These are phyloP conservation scores for Odontomachus brunneus DNA, from an alignment of 1,140 invertebrate genomes.

Conservation along the genomic window DNA sequence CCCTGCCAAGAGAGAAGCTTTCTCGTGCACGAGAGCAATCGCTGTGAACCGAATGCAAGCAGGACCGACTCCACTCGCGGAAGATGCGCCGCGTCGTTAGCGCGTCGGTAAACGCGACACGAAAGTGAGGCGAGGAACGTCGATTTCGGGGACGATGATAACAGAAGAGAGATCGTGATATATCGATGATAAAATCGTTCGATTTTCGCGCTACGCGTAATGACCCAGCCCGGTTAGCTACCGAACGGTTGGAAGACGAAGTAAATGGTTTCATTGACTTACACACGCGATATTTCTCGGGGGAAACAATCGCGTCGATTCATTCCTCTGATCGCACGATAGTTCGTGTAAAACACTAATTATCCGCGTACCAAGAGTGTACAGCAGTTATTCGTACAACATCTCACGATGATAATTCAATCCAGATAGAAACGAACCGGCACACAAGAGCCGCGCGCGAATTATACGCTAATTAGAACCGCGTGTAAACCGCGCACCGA, in stretches of 20 bases:
- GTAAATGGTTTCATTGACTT: conserved; percentile 13
- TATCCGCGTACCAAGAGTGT: background rate
- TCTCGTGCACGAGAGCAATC: conserved; percentile 51
- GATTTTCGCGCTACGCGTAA: too few relatives aligned
- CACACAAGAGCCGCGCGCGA: background rate
- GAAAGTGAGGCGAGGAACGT: conserved; percentile 27
- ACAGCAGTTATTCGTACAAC: conserved; percentile 5
- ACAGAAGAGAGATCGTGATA: background rate
- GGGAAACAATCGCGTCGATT: conserved; percentile 25
- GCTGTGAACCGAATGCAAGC: conserved; percentile 61
- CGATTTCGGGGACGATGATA: background rate
- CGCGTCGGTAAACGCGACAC: conserved; percentile 44
- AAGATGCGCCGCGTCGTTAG: conserved; percentile 52
- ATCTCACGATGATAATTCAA: conserved; percentile 44
- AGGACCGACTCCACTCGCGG: conserved; percentile 32
- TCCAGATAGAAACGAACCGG: conserved; percentile 37
- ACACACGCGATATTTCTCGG: background rate
- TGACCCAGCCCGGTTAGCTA: too few relatives aligned
- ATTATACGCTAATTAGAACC: conserved; percentile 46
- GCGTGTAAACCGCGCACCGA: conserved; percentile 11
- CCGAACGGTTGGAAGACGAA: conserved; percentile 5
- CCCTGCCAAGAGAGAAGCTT: conserved; percentile 50
- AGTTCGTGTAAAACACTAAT: conserved; percentile 18
- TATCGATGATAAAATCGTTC: too few relatives aligned
- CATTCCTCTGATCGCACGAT: too few relatives aligned